A percentile compares a stretch with the other conserved stretches of the same genome.
These are phyloP conservation scores for Agrochola macilenta DNA, from an alignment of 2,888 invertebrate species.

Conservation along the genomic window DNA sequence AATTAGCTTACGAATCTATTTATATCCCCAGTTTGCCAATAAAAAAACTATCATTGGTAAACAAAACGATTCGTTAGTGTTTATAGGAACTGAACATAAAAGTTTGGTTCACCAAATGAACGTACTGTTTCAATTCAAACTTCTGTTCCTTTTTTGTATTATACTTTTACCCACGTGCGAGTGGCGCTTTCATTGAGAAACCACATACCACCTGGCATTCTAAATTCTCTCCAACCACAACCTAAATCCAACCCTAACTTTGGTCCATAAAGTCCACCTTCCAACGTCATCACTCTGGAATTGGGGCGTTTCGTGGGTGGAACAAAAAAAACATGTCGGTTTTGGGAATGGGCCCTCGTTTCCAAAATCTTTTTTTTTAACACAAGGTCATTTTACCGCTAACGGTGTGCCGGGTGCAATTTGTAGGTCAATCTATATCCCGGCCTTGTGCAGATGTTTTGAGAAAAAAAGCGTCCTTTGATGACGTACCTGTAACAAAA, in stretches of 20 bases:
- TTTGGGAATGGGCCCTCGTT: slow-evolving; percentile 56
- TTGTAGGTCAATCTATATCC: slow-evolving; percentile 66
- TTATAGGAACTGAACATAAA: too few species aligned
- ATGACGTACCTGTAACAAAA: slow-evolving; percentile 74
- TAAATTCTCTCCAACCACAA: slow-evolving; percentile 12
- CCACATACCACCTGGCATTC: slow-evolving; percentile 50
- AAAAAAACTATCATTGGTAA: too few species aligned
- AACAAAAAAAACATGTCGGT: slow-evolving; percentile 47
- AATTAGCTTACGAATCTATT: too few species aligned
- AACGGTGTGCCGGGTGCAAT: slow-evolving; percentile 60
- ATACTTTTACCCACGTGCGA: slow-evolving; percentile 75
- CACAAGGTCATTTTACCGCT: slow-evolving; percentile 67
- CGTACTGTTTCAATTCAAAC: not conserved
- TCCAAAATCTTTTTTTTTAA: slow-evolving; percentile 51
- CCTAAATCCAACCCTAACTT: slow-evolving; percentile 21
- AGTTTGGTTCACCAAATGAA: not conserved
- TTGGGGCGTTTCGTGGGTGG: slow-evolving; percentile 13
- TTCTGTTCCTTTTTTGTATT: slow-evolving; percentile 43
- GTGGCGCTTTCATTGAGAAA: slow-evolving; percentile 68
- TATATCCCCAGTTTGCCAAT: too few species aligned
- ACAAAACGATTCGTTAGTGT: too few species aligned
- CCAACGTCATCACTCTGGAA: not conserved
- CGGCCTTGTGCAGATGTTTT: slow-evolving; percentile 58
- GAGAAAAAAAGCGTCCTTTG: slow-evolving; percentile 49
- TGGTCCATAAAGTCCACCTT: not conserved